These are phyloP conservation scores for Calidris pugnax DNA, from an alignment of 2,113 vertebrate genomes.

Conservation along the genomic window DNA sequence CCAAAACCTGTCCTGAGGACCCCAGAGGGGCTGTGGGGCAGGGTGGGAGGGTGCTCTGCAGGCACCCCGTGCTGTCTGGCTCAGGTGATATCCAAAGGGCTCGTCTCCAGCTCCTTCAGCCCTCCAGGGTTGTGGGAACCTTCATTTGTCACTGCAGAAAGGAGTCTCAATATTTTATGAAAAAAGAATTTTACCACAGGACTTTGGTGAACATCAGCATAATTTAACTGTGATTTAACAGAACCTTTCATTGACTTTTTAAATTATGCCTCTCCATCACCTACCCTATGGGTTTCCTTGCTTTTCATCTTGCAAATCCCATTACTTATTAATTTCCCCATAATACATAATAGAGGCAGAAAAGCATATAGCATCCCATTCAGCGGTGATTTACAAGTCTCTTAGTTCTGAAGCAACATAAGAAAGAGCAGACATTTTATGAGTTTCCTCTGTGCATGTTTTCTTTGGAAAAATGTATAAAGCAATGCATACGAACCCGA, in stretches of 20 bases:
- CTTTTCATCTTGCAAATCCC: conserved; percentile 71
- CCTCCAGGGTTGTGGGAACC: neutral
- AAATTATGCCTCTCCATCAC: conserved; percentile 76
- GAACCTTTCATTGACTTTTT: conserved; percentile 77
- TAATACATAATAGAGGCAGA: conserved; percentile 64
- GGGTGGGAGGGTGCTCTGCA: fast-evolving
- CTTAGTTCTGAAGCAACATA: conserved; percentile 34
- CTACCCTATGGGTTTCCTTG: conserved; percentile 71
- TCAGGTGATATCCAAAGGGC: neutral
- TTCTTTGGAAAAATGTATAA: neutral
- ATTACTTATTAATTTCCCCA: conserved; percentile 76
- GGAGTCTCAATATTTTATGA: conserved; percentile 74
- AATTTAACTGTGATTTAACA: conserved; percentile 76
- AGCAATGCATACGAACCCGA: neutral
- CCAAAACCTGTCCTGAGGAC: neutral
- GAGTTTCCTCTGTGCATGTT: conserved; percentile 37
- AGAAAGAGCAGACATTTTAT: conserved; percentile 22
- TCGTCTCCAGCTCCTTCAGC: neutral
- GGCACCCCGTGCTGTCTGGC: neutral
- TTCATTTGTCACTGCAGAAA: conserved; percentile 59
- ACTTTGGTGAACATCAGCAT: conserved; percentile 62
- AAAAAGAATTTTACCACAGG: conserved; percentile 58
- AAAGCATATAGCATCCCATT: conserved; percentile 60
- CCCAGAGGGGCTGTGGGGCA: neutral
- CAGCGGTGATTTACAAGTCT: conserved; percentile 69